Percentiles rank a stretch among this genome's conserved stretches.
phyloP scores from a whole-genome alignment of 2,797 vertebrate species.

The Sandelia bainsii region DNA sequence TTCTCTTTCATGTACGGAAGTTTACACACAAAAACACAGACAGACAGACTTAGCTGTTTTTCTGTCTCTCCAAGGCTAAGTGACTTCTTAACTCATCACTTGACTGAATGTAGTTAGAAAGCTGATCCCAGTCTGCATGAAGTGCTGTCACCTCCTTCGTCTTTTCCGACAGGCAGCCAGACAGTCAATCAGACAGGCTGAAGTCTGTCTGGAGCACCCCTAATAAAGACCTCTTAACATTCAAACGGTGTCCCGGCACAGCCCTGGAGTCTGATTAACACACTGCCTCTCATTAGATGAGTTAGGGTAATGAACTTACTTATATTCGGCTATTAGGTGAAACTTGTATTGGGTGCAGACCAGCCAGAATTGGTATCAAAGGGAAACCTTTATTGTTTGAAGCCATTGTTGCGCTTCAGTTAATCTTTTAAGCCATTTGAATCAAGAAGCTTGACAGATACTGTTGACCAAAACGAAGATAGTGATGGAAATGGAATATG shows the following conservation, averaged over 20 bases:
- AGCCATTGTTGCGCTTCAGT: constrained; percentile 40
- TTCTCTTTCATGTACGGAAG: not conserved
- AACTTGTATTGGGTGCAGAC: constrained; percentile 61
- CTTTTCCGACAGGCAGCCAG: constrained; percentile 69
- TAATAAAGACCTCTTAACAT: constrained; percentile 79
- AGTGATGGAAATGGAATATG: constrained; percentile 5
- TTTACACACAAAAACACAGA: constrained; percentile 2
- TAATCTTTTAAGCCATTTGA: constrained; percentile 17
- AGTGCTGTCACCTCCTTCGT: constrained; percentile 73
- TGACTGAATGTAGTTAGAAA: constrained; percentile 67
- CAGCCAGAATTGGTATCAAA: constrained; percentile 34
- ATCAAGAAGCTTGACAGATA: constrained; percentile 20
- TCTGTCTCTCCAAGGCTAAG: constrained; percentile 52
- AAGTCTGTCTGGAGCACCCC: constrained; percentile 73
- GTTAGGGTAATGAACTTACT: constrained; percentile 73
- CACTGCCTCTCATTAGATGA: constrained; percentile 69
- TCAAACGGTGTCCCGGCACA: constrained; percentile 64
- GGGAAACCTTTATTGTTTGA: constrained; percentile 29
- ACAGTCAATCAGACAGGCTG: constrained; percentile 78
- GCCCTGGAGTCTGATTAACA: constrained; percentile 75
- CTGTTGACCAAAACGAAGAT: constrained; percentile 11
- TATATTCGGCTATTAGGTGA: constrained; percentile 63
- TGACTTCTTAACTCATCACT: constrained; percentile 75
- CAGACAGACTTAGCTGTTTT: constrained; percentile 31
- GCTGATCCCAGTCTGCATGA: constrained; percentile 62